phyloP scores from a whole-genome alignment of 2,888 invertebrate genomes.

The Poecilus cupreus region DNA sequence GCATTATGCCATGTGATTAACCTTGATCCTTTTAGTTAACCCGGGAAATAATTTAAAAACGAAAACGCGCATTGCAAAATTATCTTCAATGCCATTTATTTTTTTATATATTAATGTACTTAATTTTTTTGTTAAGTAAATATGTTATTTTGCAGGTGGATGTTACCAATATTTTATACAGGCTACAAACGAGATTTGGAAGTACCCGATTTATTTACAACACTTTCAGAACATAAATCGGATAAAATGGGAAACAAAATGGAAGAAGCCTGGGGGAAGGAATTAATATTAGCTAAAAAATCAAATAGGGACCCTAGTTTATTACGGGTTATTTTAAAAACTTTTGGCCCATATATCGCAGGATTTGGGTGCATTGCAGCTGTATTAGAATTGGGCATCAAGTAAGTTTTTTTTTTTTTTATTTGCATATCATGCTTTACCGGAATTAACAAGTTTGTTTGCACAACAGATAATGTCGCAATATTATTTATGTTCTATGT shows the following conservation, averaged over 20 bases:
- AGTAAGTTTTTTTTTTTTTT: too few relatives aligned
- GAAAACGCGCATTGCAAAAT: neutral
- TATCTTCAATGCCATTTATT: too few relatives aligned
- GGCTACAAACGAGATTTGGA: conserved; percentile 82
- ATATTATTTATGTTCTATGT: neutral
- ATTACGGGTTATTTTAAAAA: conserved; percentile 65
- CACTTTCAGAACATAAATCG: conserved; percentile 81
- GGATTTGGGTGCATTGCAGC: conserved; percentile 42
- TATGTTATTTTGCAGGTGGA: conserved; percentile 80
- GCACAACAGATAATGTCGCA: neutral
- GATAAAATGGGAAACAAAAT: conserved; percentile 78
- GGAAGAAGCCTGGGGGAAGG: conserved; percentile 74
- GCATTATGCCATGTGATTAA: conserved; percentile 40
- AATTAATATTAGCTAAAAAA: conserved; percentile 68
- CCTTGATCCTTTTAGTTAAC: neutral
- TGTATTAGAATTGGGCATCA: conserved; percentile 42
- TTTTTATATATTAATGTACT: too few relatives aligned
- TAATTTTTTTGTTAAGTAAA: too few relatives aligned
- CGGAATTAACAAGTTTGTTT: neutral
- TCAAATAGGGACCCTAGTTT: conserved; percentile 66
- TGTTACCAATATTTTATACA: conserved; percentile 82
- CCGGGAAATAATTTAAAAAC: neutral
- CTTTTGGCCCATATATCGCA: conserved; percentile 65
- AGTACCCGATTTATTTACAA: conserved; percentile 82
- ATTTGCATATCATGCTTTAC: neutral